These are phyloP conservation scores for Trichomycterus rosablanca DNA, from an alignment of 2,113 vertebrate genomes.

Conservation along the genomic window DNA sequence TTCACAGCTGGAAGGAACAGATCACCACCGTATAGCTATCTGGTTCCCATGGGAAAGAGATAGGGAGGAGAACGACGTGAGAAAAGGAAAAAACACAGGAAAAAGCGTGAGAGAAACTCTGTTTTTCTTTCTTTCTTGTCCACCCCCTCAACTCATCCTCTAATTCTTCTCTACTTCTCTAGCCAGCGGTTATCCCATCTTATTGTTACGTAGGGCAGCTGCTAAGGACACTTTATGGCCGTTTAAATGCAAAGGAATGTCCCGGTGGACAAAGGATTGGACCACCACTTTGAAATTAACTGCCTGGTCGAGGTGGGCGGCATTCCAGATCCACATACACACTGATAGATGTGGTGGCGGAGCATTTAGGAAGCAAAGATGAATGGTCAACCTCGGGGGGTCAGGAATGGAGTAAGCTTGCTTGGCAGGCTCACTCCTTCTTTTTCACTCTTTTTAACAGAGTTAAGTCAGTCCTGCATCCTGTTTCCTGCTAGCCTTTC, in stretches of 20 bases:
- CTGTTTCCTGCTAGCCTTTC: constrained; percentile 5
- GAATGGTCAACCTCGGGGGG: constrained; percentile 9
- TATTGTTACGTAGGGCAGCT: constrained; percentile 40
- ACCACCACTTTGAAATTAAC: constrained; percentile 49
- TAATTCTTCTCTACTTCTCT: constrained; percentile 42
- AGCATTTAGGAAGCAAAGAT: constrained; percentile 21
- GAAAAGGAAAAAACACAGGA: constrained; percentile 25
- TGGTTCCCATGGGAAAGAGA: constrained; percentile 19
- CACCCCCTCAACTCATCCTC: constrained; percentile 56
- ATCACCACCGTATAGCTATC: constrained; percentile 12
- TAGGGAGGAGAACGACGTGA: constrained; percentile 24
- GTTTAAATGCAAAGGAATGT: constrained; percentile 49
- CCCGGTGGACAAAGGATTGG: constrained; percentile 35
- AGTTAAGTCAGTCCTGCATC: background rate
- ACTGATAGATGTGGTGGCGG: constrained; percentile 8
- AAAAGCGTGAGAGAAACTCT: constrained; percentile 16
- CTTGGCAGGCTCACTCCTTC: background rate
- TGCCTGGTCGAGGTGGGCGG: constrained; percentile 44
- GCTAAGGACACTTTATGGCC: constrained; percentile 38
- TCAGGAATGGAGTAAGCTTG: constrained; percentile 24
- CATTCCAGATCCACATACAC: constrained; percentile 39
- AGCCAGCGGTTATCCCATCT: constrained; percentile 45
- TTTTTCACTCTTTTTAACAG: background rate
- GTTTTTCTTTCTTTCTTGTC: constrained; percentile 56
- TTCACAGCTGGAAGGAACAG: constrained; percentile 8